Percentiles rank a stretch among this genome's conserved stretches.
Conservation (phyloP, 64 coral and sea anemone species). For the Montipora cactus region DNA sequence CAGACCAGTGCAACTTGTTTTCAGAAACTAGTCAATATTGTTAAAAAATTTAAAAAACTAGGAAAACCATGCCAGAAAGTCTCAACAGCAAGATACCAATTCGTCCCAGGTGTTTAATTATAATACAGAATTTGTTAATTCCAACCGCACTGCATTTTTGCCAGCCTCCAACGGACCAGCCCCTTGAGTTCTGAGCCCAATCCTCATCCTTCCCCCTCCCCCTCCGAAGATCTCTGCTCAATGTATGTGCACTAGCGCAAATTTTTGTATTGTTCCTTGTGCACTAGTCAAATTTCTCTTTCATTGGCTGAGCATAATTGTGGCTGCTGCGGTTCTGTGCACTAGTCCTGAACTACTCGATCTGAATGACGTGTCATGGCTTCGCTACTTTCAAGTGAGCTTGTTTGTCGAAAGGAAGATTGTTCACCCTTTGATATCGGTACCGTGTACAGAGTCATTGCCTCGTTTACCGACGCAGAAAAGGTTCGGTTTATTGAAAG, state of each 20-base stretch:
- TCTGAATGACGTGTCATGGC: conserved; percentile 8
- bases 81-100: too few species aligned
- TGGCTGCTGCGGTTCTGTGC: conserved; percentile 38
- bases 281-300: conserved; percentile 49
- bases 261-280: conserved; percentile 41
- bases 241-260: conserved; percentile 34
- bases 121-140: neutral
- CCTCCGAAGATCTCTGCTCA: neutral
- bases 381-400: too few species aligned
- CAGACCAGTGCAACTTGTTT: too few species aligned
- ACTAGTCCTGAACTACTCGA: conserved; percentile 39
- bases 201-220: neutral
- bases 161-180: neutral
- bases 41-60: too few species aligned
- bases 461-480: conserved; percentile 18
- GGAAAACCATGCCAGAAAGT: too few species aligned
- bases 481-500: conserved; percentile 16
- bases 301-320: conserved; percentile 46
- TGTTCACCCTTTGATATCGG: conserved; percentile 44
- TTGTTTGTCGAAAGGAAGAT: conserved; percentile 21
- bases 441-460: conserved; percentile 13
- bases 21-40: too few species aligned
- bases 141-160: neutral
- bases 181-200: neutral
- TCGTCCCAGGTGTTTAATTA: too few species aligned